phyloP scores from a whole-genome alignment of 1,140 invertebrate species.

The Drosophila willistoni region DNA sequence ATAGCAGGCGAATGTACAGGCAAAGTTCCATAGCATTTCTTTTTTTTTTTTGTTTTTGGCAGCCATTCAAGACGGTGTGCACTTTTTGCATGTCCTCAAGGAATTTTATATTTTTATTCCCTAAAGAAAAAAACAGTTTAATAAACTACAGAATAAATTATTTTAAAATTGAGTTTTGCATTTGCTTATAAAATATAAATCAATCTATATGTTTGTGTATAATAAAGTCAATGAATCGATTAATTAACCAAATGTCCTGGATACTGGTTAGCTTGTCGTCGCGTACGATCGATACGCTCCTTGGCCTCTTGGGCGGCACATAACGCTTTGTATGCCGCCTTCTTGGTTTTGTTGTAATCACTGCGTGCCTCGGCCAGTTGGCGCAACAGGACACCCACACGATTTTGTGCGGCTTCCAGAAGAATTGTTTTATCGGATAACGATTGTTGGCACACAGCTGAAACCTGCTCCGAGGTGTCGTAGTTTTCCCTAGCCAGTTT shows the following conservation, averaged over 20 bases:
- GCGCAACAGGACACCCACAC: slow-evolving; percentile 36
- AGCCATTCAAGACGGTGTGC: slow-evolving; percentile 77
- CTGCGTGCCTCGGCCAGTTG: slow-evolving; percentile 47
- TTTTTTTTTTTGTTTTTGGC: slow-evolving; percentile 60
- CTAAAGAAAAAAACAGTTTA: slow-evolving; percentile 82
- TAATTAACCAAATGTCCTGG: background rate
- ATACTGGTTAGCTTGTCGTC: slow-evolving; percentile 5
- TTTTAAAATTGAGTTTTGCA: slow-evolving; percentile 26
- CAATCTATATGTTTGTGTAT: background rate
- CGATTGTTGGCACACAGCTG: slow-evolving; percentile 42
- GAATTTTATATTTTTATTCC: slow-evolving; percentile 83
- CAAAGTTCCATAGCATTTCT: slow-evolving; percentile 72
- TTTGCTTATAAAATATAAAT: slow-evolving; percentile 19
- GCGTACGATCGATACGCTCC: slow-evolving; percentile 31
- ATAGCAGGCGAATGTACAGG: slow-evolving; percentile 67
- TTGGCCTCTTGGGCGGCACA: slow-evolving; percentile 60
- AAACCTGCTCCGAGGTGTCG: slow-evolving; percentile 33
- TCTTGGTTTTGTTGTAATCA: slow-evolving; percentile 53
- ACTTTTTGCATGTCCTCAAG: slow-evolving; percentile 74
- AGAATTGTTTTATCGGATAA: slow-evolving; percentile 36
- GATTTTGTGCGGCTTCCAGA: slow-evolving; percentile 56
- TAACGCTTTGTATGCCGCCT: slow-evolving; percentile 45
- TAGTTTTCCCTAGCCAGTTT: slow-evolving; percentile 46
- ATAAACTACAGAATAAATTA: slow-evolving; percentile 77
- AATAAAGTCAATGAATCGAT: background rate